Percentiles rank a stretch among this genome's conserved stretches.
Conservation (phyloP, 2,113 vertebrate genomes). For the Buteo buteo region DNA sequence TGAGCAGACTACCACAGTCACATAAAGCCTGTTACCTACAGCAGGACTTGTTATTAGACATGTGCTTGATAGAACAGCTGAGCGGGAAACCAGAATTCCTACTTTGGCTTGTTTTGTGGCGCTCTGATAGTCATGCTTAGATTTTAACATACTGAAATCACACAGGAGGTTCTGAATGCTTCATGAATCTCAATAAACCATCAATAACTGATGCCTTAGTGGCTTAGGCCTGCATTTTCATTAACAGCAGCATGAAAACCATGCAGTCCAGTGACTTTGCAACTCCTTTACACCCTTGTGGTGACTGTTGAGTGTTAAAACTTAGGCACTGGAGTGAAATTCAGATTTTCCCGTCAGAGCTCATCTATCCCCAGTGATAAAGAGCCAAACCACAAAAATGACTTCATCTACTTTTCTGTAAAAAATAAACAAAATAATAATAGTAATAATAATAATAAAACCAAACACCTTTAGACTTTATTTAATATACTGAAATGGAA, state of each 20-base stretch:
- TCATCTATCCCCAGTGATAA: background rate
- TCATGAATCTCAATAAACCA: background rate
- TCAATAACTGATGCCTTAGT: background rate
- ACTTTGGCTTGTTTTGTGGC: accelerated
- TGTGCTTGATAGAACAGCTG: background rate
- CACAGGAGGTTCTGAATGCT: background rate
- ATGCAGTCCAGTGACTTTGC: background rate
- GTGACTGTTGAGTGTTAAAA: background rate
- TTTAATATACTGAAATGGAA: background rate
- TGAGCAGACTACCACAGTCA: background rate
- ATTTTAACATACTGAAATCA: background rate
- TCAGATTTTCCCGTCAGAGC: background rate
- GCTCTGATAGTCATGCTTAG: background rate
- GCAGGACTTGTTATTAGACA: background rate
- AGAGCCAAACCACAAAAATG: background rate
- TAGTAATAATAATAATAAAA: background rate
- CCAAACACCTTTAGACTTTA: background rate
- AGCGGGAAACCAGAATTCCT: background rate
- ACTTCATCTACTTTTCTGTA: background rate
- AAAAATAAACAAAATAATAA: background rate
- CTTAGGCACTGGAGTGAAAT: background rate
- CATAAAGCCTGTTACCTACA: background rate
- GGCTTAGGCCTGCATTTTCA: background rate
- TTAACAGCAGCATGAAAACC: background rate
- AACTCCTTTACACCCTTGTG: background rate